Conservation (phyloP, 2,888 invertebrate species). For the Lasioglossum vierecki region DNA sequence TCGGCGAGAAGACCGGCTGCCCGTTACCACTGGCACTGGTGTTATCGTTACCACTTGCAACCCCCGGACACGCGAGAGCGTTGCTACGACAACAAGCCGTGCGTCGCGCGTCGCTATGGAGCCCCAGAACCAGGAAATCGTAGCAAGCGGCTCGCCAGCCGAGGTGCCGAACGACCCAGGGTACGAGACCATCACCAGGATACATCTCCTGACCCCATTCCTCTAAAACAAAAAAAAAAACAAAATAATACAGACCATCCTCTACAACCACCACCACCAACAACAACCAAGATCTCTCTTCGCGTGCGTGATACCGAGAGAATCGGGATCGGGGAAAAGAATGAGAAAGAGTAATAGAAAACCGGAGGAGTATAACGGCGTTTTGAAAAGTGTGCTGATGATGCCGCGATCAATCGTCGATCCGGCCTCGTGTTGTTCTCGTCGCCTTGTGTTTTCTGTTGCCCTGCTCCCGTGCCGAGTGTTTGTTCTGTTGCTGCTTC, state of each 20-base stretch:
- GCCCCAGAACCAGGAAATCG: conserved; percentile 91
- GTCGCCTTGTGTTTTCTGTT: conserved; percentile 62
- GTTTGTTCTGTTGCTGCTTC: conserved; percentile 60
- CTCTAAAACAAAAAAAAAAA: neutral
- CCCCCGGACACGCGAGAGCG: conserved; percentile 63
- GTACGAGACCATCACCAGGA: conserved; percentile 85
- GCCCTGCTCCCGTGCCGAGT: conserved; percentile 62
- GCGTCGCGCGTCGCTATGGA: conserved; percentile 86
- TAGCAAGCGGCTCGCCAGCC: conserved; percentile 91
- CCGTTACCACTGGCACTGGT: conserved; percentile 31
- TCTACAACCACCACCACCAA: conserved; percentile 63
- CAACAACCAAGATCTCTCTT: conserved; percentile 32
- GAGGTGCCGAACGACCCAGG: conserved; percentile 98
- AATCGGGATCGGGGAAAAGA: conserved; percentile 4
- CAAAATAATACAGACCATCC: conserved; percentile 29
- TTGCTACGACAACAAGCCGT: conserved; percentile 68
- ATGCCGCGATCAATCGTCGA: conserved; percentile 22
- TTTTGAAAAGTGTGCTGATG: conserved; percentile 41
- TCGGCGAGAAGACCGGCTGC: conserved; percentile 47
- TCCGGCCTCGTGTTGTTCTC: conserved; percentile 36
- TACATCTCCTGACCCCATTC: conserved; percentile 26
- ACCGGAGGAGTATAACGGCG: conserved; percentile 12
- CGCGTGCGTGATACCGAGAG: conserved; percentile 27
- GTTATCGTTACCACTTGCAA: conserved; percentile 54
- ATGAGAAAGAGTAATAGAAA: neutral